Evolutionary conservation across 2,888 invertebrate species (phyloP).

Genomic region (Torymus tubicola): DNA sequence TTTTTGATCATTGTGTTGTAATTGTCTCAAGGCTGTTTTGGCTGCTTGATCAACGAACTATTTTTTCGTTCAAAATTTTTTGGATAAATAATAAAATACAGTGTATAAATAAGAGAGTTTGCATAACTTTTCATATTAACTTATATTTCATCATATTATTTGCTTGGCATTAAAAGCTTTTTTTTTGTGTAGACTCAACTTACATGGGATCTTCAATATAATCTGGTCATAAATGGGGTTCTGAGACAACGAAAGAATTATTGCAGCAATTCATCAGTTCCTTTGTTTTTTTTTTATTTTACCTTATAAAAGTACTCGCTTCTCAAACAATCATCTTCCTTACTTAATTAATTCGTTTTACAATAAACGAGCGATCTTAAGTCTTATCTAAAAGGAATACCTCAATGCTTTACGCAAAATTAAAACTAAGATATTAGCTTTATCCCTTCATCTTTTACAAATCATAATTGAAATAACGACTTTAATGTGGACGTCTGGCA

Average conservation of each 20-base stretch:
- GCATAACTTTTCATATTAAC: too few relatives aligned
- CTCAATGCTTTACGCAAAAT: conserved; percentile 56
- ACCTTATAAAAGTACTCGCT: conserved; percentile 60
- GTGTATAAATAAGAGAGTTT: too few relatives aligned
- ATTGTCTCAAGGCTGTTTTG: not conserved
- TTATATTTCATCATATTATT: too few relatives aligned
- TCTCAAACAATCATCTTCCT: conserved; percentile 56
- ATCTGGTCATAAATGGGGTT: conserved; percentile 31
- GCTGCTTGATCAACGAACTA: not conserved
- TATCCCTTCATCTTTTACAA: conserved; percentile 47
- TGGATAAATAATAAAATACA: too few relatives aligned
- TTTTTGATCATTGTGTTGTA: not conserved
- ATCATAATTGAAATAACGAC: conserved; percentile 48
- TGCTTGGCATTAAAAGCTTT: too few relatives aligned
- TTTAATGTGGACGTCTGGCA: conserved; percentile 49
- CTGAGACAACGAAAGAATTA: conserved; percentile 33
- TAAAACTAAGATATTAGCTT: conserved; percentile 56
- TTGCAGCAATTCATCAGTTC: conserved; percentile 42
- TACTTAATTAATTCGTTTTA: conserved; percentile 58
- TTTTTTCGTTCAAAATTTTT: too few relatives aligned
- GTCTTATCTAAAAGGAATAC: conserved; percentile 59
- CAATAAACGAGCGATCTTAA: conserved; percentile 58
- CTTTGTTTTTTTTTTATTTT: conserved; percentile 54
- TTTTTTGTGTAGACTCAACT: too few relatives aligned
- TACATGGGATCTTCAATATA: not conserved